Evolutionary conservation across 2,113 vertebrate species (phyloP), one percentile per base, ranked within the genome.

Genomic region (Micromys minutus): DNA sequence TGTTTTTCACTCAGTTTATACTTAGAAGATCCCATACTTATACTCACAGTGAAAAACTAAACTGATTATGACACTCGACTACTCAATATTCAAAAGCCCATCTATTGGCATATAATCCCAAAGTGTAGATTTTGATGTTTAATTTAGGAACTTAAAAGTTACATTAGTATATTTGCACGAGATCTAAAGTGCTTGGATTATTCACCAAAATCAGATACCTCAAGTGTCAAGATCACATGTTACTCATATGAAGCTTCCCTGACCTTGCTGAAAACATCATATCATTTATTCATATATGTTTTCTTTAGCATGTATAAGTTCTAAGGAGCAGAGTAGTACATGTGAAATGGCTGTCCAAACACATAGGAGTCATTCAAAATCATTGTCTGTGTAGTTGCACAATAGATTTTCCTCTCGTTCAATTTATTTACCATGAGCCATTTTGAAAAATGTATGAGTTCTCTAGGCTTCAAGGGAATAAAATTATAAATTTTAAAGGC

Each of bases 41-140:
- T 29, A 69, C 0, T 63, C 2, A 52, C n/a, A 31, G 16, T 81
- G 74, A 92, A 55, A 91, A 87, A 52, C 13, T 12, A 65, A 4
- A 34, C 1, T 26, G 12, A 83, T 59, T 26, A 16, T 13, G 52
- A 72, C 75, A 67, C 36, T 13, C 24, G 80, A 10, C 2, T 4
- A 55, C 0, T 65, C 63, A 76, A 90, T 67, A 90, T 1, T 86
- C 36, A 91, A 80, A 94, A 80, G 13, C n/a, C 21, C 45, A 84
- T 61, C 22, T 87, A 90, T 22, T 87, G 36, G 86, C 55, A 87
- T 77, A 69, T 57, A 31, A 4, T 9, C 52, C 34, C 67, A 57
- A 95, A 77, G 74, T 55, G n/a, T 91, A 69, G 22, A 24, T 79
- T 42, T 93, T 88, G 31, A 19, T 63, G 26, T 76, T 94, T 63